These are phyloP conservation scores for Meleagris gallopavo DNA, from an alignment of 2,113 vertebrate species.

Conservation along the genomic window DNA sequence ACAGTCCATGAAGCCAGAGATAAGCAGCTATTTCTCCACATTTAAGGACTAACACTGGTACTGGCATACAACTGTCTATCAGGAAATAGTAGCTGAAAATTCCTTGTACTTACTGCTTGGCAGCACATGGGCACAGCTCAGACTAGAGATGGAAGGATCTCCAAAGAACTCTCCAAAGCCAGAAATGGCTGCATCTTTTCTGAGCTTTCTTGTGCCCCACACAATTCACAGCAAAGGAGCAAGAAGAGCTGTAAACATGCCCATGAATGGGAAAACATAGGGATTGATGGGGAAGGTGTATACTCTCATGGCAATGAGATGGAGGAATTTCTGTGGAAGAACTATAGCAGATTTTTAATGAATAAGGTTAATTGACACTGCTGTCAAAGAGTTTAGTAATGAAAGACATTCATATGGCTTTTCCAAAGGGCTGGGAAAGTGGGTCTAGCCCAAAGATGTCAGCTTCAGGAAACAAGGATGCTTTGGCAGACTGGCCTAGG, in stretches of 20 bases:
- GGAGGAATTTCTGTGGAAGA: background rate
- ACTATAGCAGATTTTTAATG: background rate
- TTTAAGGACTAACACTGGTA: background rate
- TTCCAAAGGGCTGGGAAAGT: background rate
- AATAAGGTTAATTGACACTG: background rate
- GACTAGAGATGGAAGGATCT: background rate
- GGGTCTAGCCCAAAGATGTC: background rate
- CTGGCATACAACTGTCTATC: background rate
- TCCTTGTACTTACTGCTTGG: background rate
- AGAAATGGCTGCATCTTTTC: background rate
- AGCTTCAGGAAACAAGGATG: background rate
- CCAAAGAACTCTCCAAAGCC: background rate
- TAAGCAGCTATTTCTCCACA: background rate
- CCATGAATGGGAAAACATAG: background rate
- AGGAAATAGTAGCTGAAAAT: background rate
- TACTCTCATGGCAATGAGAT: rapidly evolving
- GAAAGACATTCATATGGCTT: background rate
- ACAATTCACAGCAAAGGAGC: background rate
- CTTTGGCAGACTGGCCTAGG: background rate
- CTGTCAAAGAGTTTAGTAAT: background rate
- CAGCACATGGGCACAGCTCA: background rate
- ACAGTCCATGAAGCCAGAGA: background rate
- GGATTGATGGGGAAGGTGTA: background rate
- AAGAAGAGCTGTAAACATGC: background rate
- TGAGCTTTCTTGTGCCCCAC: background rate